phyloP scores from a whole-genome alignment of 1,140 invertebrate genomes.

The Reticulitermes speratus region DNA sequence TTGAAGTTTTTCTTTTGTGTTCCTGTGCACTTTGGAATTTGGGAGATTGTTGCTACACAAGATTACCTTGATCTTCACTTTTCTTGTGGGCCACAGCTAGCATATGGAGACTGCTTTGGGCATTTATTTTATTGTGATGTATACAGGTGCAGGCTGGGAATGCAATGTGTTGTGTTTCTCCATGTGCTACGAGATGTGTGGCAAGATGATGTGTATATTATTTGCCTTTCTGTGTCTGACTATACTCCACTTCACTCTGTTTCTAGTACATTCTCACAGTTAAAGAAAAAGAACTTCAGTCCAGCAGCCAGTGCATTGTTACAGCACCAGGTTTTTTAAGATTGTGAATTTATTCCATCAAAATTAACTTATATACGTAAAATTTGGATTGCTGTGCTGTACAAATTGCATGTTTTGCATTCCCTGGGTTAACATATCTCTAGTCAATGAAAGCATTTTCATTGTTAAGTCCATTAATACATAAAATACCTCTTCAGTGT shows the following conservation, averaged over 20 bases:
- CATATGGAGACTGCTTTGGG: background rate
- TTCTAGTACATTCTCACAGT: background rate
- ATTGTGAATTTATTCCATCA: background rate
- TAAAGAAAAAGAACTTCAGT: background rate
- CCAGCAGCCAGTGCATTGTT: background rate
- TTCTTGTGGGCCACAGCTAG: background rate
- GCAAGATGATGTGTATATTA: background rate
- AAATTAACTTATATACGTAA: background rate
- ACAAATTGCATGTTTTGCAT: background rate
- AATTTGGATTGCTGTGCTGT: constrained; percentile 1
- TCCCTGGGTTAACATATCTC: constrained; percentile 29
- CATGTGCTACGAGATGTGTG: background rate
- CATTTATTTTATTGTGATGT: background rate
- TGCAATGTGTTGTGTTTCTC: background rate
- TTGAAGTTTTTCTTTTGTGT: background rate
- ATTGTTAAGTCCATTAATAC: constrained; percentile 23
- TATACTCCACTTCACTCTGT: background rate
- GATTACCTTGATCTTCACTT: background rate
- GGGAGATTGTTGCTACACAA: background rate
- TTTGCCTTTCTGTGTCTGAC: background rate
- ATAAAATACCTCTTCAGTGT: constrained; percentile 24
- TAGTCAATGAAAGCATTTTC: constrained; percentile 33
- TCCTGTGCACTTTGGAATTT: background rate
- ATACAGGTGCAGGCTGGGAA: background rate
- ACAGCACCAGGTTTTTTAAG: background rate